Evolutionary conservation across 2,113 vertebrate species (phyloP).

Genomic region (Regulus satrapa): DNA sequence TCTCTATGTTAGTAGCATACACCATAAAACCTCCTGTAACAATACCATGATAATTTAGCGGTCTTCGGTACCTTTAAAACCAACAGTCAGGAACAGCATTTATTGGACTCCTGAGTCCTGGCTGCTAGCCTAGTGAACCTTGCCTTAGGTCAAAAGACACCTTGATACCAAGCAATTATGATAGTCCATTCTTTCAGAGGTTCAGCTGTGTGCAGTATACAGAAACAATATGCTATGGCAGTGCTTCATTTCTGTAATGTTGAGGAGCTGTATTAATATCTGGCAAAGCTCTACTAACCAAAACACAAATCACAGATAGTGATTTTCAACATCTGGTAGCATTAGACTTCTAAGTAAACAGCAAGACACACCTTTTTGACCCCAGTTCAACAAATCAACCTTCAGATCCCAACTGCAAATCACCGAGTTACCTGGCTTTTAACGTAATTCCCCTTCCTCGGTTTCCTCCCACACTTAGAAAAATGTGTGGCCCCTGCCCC

Average conservation of each 20-base stretch:
- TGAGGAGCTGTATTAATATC: neutral
- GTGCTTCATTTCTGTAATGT: neutral
- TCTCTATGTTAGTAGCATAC: neutral
- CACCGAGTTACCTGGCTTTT: neutral
- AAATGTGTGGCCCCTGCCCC: neutral
- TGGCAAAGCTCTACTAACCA: neutral
- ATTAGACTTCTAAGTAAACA: neutral
- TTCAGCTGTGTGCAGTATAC: neutral
- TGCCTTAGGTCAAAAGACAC: neutral
- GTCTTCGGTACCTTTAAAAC: neutral
- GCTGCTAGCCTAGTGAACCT: neutral
- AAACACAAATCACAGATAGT: neutral
- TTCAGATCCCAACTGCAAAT: neutral
- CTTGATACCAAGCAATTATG: neutral
- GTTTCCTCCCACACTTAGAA: neutral
- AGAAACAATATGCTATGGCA: neutral
- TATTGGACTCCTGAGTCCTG: neutral
- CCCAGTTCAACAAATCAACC: neutral
- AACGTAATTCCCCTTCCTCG: neutral
- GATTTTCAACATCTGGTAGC: neutral
- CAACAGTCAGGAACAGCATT: neutral
- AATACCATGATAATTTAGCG: neutral
- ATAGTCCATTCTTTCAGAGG: neutral
- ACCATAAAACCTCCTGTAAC: neutral
- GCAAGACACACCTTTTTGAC: neutral